These are phyloP conservation scores for Onychomys torridus DNA, from an alignment of 2,797 vertebrate species.

Conservation along the genomic window DNA sequence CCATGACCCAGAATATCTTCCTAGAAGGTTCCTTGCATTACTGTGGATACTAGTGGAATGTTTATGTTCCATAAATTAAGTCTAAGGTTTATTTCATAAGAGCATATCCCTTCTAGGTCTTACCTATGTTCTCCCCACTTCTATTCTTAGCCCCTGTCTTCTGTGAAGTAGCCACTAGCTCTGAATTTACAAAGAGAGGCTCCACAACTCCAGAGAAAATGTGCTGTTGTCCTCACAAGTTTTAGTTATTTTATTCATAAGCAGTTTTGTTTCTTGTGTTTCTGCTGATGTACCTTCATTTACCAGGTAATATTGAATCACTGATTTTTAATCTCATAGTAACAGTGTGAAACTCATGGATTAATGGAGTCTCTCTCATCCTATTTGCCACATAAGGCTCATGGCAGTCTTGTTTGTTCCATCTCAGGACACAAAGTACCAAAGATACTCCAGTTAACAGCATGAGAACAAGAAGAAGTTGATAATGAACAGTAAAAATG, in stretches of 20 bases:
- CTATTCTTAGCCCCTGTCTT: background rate
- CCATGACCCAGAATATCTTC: background rate
- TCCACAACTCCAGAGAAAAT: background rate
- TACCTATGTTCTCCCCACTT: background rate
- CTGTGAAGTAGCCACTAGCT: background rate
- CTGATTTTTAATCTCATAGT: background rate
- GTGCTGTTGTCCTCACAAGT: no score
- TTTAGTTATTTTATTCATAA: background rate
- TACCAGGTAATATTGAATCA: background rate
- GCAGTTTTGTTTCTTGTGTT: background rate
- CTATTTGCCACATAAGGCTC: background rate
- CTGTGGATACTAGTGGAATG: background rate
- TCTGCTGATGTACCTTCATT: background rate
- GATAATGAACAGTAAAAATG: background rate
- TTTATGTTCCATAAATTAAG: background rate
- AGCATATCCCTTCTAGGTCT: background rate
- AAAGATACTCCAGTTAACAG: background rate
- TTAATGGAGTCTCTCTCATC: background rate
- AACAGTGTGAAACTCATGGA: background rate
- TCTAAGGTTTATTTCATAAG: background rate
- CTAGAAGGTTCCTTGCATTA: background rate
- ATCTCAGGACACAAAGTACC: background rate
- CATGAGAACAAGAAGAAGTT: background rate
- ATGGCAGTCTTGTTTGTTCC: background rate
- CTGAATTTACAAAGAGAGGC: background rate